Conservation (phyloP, 2,797 vertebrate genomes). For the Liasis olivaceus region DNA sequence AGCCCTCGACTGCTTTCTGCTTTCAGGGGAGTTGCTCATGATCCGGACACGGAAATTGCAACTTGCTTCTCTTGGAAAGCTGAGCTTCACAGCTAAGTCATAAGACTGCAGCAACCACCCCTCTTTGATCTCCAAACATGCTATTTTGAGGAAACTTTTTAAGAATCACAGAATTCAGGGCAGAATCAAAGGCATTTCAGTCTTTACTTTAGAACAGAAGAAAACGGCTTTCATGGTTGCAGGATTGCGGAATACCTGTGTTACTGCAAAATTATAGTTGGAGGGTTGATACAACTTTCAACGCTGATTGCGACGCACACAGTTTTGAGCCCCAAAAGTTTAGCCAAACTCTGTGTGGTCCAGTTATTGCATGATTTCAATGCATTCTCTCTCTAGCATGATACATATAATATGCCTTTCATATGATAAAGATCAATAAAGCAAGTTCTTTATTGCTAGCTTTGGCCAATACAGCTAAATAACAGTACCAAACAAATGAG, state of each 20-base stretch:
- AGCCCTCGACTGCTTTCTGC: neutral
- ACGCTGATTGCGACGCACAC: neutral
- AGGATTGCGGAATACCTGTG: neutral
- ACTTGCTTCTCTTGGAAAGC: neutral
- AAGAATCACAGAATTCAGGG: neutral
- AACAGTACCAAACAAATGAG: neutral
- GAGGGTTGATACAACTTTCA: neutral
- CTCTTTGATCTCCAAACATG: neutral
- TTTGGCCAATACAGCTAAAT: neutral
- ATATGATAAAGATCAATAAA: neutral
- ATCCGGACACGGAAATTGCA: neutral
- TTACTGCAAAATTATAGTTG: neutral
- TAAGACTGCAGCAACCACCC: neutral
- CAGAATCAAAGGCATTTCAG: neutral
- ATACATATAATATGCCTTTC: neutral
- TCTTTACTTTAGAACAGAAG: neutral
- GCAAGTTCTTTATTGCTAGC: neutral
- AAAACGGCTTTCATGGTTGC: neutral
- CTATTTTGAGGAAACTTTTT: conserved; percentile 16
- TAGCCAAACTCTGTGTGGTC: neutral
- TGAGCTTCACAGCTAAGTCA: neutral
- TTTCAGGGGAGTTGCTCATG: neutral
- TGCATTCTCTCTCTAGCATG: neutral
- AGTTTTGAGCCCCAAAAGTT: neutral
- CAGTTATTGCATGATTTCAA: neutral